Evolutionary conservation across 2,797 vertebrate genomes (phyloP).

Genomic region (Propithecus deckenii): DNA sequence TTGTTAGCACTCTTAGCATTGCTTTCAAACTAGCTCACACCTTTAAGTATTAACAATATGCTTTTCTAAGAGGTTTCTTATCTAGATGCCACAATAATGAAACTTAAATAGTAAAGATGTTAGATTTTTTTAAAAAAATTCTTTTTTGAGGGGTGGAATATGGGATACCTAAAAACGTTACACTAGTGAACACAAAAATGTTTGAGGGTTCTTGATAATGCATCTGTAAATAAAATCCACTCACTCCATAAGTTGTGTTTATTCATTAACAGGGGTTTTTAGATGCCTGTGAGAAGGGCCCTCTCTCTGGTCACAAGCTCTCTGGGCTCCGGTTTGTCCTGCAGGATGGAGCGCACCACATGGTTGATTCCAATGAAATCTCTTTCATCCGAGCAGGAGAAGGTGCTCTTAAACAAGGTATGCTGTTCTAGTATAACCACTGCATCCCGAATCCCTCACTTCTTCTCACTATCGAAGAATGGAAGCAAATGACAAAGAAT

Average conservation of each 20-base stretch:
- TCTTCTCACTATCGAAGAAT: no score
- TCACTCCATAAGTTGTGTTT: neutral
- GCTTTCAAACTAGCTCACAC: neutral
- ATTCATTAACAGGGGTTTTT: slow-evolving; percentile 89
- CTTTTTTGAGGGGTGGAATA: neutral
- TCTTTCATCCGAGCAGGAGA: slow-evolving; percentile 97
- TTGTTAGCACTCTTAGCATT: neutral
- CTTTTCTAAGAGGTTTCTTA: neutral
- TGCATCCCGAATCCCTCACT: neutral
- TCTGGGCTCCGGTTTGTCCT: slow-evolving; percentile 93
- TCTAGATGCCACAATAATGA: neutral
- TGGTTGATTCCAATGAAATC: slow-evolving; percentile 98
- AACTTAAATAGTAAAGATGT: neutral
- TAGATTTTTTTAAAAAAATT: neutral
- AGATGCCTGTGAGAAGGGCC: slow-evolving; percentile 94
- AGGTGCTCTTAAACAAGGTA: slow-evolving; percentile 96
- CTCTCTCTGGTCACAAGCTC: slow-evolving; percentile 91
- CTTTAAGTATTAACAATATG: neutral
- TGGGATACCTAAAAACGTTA: neutral
- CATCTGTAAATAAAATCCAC: neutral
- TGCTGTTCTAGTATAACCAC: neutral
- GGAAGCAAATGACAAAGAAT: neutral
- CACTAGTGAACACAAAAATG: neutral
- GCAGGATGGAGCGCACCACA: slow-evolving; percentile 94
- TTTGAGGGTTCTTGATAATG: neutral